Base-by-base conservation (phyloP, 2,797 vertebrate species). In the Chelon labrosus region DNA sequence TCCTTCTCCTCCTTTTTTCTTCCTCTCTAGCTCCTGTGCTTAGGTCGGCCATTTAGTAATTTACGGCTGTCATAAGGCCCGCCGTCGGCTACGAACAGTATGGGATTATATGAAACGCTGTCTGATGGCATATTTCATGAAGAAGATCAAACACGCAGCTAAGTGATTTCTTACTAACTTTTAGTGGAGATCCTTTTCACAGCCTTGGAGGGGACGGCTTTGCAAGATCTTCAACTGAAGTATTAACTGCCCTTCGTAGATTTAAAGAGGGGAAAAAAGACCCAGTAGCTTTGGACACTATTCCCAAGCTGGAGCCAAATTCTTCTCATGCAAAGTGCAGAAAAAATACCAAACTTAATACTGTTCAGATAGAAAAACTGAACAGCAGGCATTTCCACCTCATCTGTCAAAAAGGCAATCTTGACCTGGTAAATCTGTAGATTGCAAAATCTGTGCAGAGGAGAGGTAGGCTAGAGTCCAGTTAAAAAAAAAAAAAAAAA, bases 111-210 rank as follows among this genome's bases (percentile, higher is more conserved):
- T 83, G 85, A 89, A 88, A 85, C 44, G 75, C 84, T 84, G 83
- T 90, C 86, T 31, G 64, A 70, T 53, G 16, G 79, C 88, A 80
- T 91, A 89, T 79, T 86, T 93, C 91, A 90, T 38, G 14, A 78
- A 64, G 27, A 71, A 88, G 88, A 90, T 90, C 86, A 91, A 90
- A 94, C 81, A 52, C 31, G 46, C 64, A 58, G 79, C 79, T 88
- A 90, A 89, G 81, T 88, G 84, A 89, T 82, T 89, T 87, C 87
- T 83, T 85, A 82, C 78, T 87, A 91, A 89, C 65, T 91, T 91
- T 79, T 67, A 75, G 62, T 20, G 39, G 46, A 66, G 81, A 78
- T 82, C 46, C 61, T 83, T 84, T 87, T 89, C 80, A 71, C 60
- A 52, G 79, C 77, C 72, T 85, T 71, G 82, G 65, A 85, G 68